Evolutionary conservation across 35 echinoderm and acorn worm species (phyloP).

Genomic region (Diadema setosum): DNA sequence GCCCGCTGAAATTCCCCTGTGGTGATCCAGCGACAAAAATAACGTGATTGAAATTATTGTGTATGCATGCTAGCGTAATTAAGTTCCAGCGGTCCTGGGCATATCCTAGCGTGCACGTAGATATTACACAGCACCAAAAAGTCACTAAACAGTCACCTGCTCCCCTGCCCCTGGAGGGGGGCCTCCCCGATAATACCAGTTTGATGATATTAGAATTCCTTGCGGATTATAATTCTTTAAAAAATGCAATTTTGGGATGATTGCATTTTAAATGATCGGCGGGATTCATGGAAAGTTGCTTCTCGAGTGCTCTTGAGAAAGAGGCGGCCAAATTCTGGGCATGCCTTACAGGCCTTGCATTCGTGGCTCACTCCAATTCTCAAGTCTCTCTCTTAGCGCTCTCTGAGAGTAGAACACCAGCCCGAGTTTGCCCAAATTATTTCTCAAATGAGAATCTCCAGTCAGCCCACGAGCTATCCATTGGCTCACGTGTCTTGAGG

Average conservation of each 20-base stretch:
- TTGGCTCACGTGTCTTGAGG: too few relatives aligned
- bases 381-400: too few relatives aligned
- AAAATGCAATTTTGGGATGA: constrained; percentile 31
- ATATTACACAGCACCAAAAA: constrained; percentile 12
- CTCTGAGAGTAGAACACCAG: too few relatives aligned
- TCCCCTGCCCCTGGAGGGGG: too few relatives aligned
- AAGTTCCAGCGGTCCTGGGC: constrained; percentile 1
- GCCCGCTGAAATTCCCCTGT: constrained; percentile 18
- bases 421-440: too few relatives aligned
- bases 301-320: neutral
- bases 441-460: too few relatives aligned
- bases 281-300: constrained; percentile 16
- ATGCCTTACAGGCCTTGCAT: neutral
- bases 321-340: neutral
- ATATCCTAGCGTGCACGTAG: neutral
- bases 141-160: constrained; percentile 25
- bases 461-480: too few relatives aligned
- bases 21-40: constrained; percentile 14
- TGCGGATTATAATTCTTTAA: constrained; percentile 33
- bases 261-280: constrained; percentile 26
- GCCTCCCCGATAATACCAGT: constrained; percentile 10
- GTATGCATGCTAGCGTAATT: constrained; percentile 34
- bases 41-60: constrained; percentile 36
- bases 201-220: constrained; percentile 34
- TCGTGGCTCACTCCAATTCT: too few relatives aligned